A percentile compares a stretch with the other conserved stretches of the same genome.
Conservation (phyloP, 1,140 invertebrate species). For the Archegozetes longisetosus region DNA sequence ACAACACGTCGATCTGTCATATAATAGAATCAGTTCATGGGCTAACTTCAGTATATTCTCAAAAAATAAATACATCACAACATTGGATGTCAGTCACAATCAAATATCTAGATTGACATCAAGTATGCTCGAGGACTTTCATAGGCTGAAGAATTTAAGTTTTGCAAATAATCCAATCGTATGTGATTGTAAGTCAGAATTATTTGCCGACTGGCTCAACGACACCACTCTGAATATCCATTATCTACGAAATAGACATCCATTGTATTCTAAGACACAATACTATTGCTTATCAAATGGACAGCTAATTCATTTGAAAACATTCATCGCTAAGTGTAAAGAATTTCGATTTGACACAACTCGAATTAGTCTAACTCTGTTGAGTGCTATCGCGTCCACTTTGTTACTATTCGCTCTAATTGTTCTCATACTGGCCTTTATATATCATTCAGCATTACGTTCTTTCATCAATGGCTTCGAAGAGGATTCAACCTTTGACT, state of each 20-base stretch:
- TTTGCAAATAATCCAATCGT: conserved; percentile 11
- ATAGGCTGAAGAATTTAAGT: conserved; percentile 5
- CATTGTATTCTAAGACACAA: not conserved
- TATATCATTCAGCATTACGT: conserved; percentile 6
- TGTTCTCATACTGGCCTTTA: conserved; percentile 1
- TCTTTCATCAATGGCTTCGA: conserved; percentile 3
- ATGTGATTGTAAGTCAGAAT: conserved; percentile 4
- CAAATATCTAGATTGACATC: conserved; percentile 4
- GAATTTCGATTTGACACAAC: not conserved
- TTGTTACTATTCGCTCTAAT: not conserved
- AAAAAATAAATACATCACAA: conserved; percentile 11
- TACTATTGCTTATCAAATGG: not conserved
- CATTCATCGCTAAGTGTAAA: not conserved
- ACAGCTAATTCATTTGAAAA: not conserved
- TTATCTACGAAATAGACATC: not conserved
- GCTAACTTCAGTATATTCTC: conserved; percentile 6
- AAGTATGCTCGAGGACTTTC: conserved; percentile 14
- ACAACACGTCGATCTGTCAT: conserved; percentile 9
- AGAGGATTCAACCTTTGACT: conserved; percentile 21
- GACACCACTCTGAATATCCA: not conserved
- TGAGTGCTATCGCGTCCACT: not conserved
- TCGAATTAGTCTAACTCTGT: not conserved
- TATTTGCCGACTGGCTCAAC: not conserved
- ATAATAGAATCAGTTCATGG: conserved; percentile 14
- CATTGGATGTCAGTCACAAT: conserved; percentile 10